These are phyloP conservation scores for Melanargia galathea DNA, from an alignment of 2,888 invertebrate genomes.

Conservation along the genomic window DNA sequence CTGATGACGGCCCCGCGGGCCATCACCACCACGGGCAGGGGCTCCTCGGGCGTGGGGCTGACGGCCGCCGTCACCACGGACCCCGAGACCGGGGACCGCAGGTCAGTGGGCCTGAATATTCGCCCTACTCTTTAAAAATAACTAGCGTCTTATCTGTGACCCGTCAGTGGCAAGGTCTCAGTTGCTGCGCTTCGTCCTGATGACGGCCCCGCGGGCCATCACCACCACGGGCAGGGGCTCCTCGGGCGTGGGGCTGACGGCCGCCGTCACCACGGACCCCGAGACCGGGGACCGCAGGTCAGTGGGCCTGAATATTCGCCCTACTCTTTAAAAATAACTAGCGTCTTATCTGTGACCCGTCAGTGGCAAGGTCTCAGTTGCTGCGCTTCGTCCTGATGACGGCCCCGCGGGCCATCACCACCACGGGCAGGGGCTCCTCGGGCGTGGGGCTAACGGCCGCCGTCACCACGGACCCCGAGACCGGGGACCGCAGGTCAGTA, in stretches of 20 bases:
- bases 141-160: constrained; percentile 98
- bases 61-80: constrained; percentile 99
- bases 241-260: constrained; percentile 98
- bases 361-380: constrained; percentile 98
- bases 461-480: constrained; percentile 97
- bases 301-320: neutral
- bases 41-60: constrained; percentile 98
- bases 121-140: too few relatives aligned
- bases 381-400: constrained; percentile 96
- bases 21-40: constrained; percentile 98
- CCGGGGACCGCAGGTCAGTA: constrained; percentile 78
- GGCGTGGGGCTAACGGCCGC: constrained; percentile 99
- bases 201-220: constrained; percentile 97
- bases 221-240: constrained; percentile 99
- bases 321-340: too few relatives aligned
- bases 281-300: constrained; percentile 86
- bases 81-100: constrained; percentile 89
- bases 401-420: constrained; percentile 97
- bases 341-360: constrained; percentile 99
- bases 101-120: neutral
- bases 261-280: constrained; percentile 97
- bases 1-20: constrained; percentile 97
- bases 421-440: constrained; percentile 98
- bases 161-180: constrained; percentile 99
- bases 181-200: constrained; percentile 94